Base-by-base conservation (phyloP, 2,113 vertebrate species). In the Apistogramma diplotaenia region DNA sequence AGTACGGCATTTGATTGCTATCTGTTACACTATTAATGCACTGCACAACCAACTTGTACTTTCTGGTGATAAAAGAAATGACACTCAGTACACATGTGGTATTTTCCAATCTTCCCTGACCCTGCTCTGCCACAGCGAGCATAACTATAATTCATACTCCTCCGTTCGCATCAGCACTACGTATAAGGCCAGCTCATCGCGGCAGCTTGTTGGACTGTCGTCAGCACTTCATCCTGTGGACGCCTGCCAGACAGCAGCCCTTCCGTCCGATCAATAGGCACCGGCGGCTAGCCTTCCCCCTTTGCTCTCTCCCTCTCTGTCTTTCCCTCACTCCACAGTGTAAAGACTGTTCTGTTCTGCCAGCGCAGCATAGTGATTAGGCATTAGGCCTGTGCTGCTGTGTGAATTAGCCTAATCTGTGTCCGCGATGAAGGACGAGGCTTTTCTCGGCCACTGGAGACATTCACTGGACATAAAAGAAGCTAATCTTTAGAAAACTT, bases 191-290 rank as follows among this genome's bases (percentile, higher is more conserved):
- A 82, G 89, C 87, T 91, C 91, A 91, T 93, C 91, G 83, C 37
- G 21, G 82, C 87, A 81, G 89, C 88, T 89, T 73, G 91, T 93
- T 90, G 92, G 91, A 85, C 90, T 84, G 90, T 90, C 87, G 85
- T 93, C 92, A 93, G 93, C 92, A 93, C 89, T 94, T 91, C 87
- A 91, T 93, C 92, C 92, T 60, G 80, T 92, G 93, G 91, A 91
- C 10, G 91, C 71, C 91, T 87, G 92, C 92, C 91, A 92, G 65
- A 70, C 65, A 70, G 89, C 46, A 85, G 82, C 85, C 85, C 79
- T 88, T 80, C 80, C 27, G 86, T 73, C 78, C 61, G 82, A 93
- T 93, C 93, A 91, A 94, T 94, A 91, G 88, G 81, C 91, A 89
- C 92, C 79, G 92, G 87, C 89, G 90, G 89, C 90, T 87, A 82